Conservation (phyloP, 2,888 invertebrate species). For the Torymus aiolomorphi region DNA sequence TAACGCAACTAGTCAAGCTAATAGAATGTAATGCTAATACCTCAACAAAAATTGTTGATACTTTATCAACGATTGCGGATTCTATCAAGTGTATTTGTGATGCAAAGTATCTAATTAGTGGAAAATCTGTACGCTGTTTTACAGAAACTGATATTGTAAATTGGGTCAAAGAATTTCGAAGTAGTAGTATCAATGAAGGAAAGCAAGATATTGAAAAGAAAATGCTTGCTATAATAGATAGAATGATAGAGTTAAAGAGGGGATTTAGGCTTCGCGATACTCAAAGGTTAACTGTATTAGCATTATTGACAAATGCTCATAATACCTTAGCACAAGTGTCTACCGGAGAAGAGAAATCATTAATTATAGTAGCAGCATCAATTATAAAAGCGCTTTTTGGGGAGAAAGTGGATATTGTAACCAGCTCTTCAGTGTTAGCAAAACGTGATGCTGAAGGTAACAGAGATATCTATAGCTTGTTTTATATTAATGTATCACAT, state of each 20-base stretch:
- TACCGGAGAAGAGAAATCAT: conserved; percentile 1
- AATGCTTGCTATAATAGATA: not conserved
- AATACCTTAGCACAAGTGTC: not conserved
- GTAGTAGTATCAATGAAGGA: no score
- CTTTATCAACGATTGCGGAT: no score
- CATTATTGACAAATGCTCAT: not conserved
- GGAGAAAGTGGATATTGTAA: conserved; percentile 2
- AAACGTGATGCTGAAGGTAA: not conserved
- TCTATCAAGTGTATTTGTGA: no score
- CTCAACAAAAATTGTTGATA: no score
- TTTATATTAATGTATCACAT: not conserved
- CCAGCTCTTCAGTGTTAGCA: conserved; percentile 2
- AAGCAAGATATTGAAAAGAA: not conserved
- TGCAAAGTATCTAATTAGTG: no score
- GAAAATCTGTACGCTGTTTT: no score
- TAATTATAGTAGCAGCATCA: not conserved
- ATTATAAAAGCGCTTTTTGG: not conserved
- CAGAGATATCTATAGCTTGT: not conserved
- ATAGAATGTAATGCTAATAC: no score
- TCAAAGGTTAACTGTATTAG: not conserved
- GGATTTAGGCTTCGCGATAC: not conserved
- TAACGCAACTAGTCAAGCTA: no score
- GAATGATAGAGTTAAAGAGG: not conserved
- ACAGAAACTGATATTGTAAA: no score
- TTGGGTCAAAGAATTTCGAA: no score